Evolutionary conservation across 1,140 invertebrate species (phyloP).

Genomic region (Rhizoglyphus robini): DNA sequence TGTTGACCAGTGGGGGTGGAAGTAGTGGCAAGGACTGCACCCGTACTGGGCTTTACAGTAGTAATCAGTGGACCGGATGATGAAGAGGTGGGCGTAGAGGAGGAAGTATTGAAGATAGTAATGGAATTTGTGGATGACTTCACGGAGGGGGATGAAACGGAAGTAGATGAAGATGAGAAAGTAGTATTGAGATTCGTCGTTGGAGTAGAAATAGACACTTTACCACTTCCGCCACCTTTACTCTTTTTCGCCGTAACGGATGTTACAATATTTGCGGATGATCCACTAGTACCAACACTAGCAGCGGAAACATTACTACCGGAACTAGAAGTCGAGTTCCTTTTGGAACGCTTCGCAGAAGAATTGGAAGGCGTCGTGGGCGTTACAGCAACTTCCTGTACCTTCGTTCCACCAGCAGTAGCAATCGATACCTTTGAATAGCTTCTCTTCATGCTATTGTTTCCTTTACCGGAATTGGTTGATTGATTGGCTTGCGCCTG

Average conservation of each 20-base stretch:
- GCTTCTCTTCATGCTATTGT: background rate
- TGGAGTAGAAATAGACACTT: background rate
- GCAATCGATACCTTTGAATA: background rate
- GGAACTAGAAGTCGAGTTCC: background rate
- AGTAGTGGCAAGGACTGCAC: background rate
- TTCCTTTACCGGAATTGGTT: background rate
- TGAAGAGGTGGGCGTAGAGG: too few relatives aligned
- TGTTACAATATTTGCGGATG: background rate
- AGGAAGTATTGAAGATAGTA: too few relatives aligned
- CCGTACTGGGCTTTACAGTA: background rate
- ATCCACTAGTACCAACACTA: background rate
- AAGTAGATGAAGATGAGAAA: too few relatives aligned
- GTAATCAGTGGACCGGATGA: background rate
- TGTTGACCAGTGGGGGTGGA: background rate
- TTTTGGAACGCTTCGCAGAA: background rate
- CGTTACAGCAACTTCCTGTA: background rate
- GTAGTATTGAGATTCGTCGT: background rate
- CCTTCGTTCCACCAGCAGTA: background rate
- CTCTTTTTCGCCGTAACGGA: too few relatives aligned
- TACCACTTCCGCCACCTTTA: too few relatives aligned
- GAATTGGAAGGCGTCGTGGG: too few relatives aligned
- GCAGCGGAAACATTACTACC: background rate
- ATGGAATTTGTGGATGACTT: too few relatives aligned
- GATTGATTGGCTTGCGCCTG: background rate
- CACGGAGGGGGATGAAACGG: too few relatives aligned